Evolutionary conservation across 2,797 vertebrate species (phyloP), one percentile per base, ranked within the genome.

Genomic region (Tragopan temminckii): DNA sequence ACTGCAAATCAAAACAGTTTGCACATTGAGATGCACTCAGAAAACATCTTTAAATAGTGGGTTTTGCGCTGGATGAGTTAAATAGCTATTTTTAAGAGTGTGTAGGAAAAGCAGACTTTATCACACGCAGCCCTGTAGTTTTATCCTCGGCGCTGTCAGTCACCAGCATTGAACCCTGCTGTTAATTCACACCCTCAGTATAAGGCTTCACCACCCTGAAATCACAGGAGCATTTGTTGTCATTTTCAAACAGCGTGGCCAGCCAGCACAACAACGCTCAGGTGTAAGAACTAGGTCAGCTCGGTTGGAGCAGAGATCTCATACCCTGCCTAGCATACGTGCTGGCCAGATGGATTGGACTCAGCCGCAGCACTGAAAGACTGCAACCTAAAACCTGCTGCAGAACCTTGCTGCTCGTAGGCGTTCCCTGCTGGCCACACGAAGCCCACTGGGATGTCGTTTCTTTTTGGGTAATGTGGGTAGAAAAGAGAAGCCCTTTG

Each of bases 391-490:
- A 36, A 29, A 18, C 18, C 23, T 40, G 4, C 35, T 24, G 9
- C 23, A 67, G 70, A 66, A 17, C 25, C 62, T 35, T 53, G n/a
- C 35, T 89, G 67, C 72, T 40, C 42, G 31, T 40, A 53, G 85
- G 42, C 21, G 13, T 61, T 79, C 59, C 62, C 50, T 62, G 59
- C 31, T 67, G 35, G 40, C 70, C 43, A 15, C 6, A 7, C 4
- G 27, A 14, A 5, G 11, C 11, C 67, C 0, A 1, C 18, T 59
- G 76, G 76, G 10, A 53, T 31, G 3, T 16, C 3, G 0, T 24
- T 53, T 66, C 36, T 67, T 48, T n/a, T 38, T 43, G 13, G 27
- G 36, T 36, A 53, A 8, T 57, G 81, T 50, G n/a, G 14, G 33
- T 63, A 68, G 40, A 5, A 35, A 31, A 70, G 23, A 43, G 61